These are phyloP conservation scores for Rhegmatorhina hoffmannsi DNA, from an alignment of 2,113 vertebrate genomes.

Conservation along the genomic window DNA sequence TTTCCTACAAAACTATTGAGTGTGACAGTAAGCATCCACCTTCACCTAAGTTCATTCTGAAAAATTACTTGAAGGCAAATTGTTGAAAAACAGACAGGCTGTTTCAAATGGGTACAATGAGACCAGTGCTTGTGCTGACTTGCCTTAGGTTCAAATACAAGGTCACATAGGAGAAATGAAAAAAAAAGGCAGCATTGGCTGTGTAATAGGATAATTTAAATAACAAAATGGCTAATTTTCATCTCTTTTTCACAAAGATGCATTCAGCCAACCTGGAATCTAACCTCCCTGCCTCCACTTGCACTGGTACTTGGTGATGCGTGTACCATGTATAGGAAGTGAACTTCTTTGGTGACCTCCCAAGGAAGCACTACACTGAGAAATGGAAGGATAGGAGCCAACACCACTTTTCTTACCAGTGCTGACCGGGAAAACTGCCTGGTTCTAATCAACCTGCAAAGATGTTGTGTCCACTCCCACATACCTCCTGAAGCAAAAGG, in stretches of 20 bases:
- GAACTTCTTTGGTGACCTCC: not conserved
- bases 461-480: not conserved
- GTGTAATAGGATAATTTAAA: not conserved
- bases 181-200: not conserved
- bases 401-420: not conserved
- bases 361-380: not conserved
- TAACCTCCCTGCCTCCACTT: not conserved
- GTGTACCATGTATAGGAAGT: not conserved
- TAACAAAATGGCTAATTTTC: not conserved
- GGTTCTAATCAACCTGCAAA: not conserved
- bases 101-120: not conserved
- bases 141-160: not conserved
- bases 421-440: not conserved
- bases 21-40: constrained; percentile 12
- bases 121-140: not conserved
- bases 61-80: constrained; percentile 31
- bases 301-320: not conserved
- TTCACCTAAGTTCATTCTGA: not conserved
- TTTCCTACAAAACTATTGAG: not conserved
- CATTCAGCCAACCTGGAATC: not conserved
- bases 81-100: not conserved
- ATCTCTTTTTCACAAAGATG: not conserved
- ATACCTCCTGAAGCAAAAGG: not conserved
- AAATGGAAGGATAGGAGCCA: not conserved
- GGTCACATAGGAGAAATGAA: not conserved